A percentile compares a stretch with the other conserved stretches of the same genome.
These are phyloP conservation scores for Diplolepis rosae DNA, from an alignment of 2,888 invertebrate species.

Conservation along the genomic window DNA sequence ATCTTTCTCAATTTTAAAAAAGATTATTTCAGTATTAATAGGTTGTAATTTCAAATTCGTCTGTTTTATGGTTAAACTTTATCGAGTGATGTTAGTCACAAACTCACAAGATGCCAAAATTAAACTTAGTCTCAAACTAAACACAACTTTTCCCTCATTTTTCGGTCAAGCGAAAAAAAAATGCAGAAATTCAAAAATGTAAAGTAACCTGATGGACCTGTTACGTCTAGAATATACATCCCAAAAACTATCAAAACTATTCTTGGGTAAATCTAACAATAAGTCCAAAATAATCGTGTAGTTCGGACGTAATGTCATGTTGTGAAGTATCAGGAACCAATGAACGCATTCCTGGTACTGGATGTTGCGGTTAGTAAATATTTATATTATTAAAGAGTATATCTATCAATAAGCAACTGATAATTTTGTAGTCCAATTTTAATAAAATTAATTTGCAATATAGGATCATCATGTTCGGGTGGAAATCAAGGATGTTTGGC, in stretches of 20 bases:
- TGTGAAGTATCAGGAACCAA: slow-evolving; percentile 44
- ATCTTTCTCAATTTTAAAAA: too few species aligned
- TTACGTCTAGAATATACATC: not conserved
- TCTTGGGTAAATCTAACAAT: not conserved
- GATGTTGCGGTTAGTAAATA: slow-evolving; percentile 56
- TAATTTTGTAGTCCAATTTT: not conserved
- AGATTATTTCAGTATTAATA: too few species aligned
- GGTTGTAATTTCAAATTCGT: not conserved
- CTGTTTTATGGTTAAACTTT: not conserved
- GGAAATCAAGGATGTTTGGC: slow-evolving; percentile 43
- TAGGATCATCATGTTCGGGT: slow-evolving; percentile 51
- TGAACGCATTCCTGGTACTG: slow-evolving; percentile 48
- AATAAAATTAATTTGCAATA: not conserved
- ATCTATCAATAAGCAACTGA: too few species aligned
- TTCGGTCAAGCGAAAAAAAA: not conserved
- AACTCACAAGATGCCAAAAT: not conserved
- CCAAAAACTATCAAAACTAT: not conserved
- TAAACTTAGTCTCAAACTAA: not conserved
- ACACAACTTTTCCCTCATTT: not conserved
- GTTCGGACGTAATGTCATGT: slow-evolving; percentile 54
- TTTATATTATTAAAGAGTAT: not conserved
- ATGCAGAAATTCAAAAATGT: not conserved
- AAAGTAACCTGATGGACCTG: not conserved
- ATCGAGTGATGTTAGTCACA: not conserved
- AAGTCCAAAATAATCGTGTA: not conserved